Percentiles rank a stretch among this genome's conserved stretches.
phyloP scores from a whole-genome alignment of 2,113 vertebrate species.

The Phylloscopus trochiloides region DNA sequence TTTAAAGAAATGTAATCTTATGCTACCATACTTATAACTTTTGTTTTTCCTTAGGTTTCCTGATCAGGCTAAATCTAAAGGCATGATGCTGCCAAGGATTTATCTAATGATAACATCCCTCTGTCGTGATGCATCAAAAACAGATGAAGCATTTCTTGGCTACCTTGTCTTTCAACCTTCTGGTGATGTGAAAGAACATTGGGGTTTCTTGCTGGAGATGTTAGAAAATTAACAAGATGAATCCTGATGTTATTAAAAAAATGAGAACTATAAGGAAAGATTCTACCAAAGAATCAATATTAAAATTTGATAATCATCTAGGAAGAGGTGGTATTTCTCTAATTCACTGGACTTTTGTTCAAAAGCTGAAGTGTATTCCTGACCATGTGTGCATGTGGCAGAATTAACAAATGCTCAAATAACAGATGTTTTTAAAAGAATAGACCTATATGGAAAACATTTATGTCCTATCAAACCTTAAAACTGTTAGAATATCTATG shows the following conservation, averaged over 20 bases:
- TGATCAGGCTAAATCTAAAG: not conserved
- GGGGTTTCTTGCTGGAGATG: not conserved
- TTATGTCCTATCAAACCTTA: not conserved
- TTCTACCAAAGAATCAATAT: not conserved
- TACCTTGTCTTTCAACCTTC: not conserved
- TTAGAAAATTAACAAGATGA: not conserved
- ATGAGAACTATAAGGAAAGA: not conserved
- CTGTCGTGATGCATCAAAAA: not conserved
- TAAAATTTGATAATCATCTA: not conserved
- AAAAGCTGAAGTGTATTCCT: not conserved
- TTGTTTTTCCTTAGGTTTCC: not conserved
- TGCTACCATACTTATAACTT: not conserved
- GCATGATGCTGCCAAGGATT: rapidly evolving
- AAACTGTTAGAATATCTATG: not conserved
- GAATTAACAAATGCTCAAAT: not conserved
- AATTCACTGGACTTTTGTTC: not conserved
- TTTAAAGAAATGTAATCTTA: not conserved
- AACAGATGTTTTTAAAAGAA: not conserved
- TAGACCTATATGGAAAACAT: not conserved
- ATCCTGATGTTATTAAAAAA: not conserved
- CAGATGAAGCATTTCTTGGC: not conserved
- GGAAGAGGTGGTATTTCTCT: not conserved
- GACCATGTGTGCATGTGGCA: rapidly evolving
- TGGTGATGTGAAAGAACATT: not conserved
- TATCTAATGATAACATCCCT: not conserved